Base-by-base conservation (phyloP, 2,113 vertebrate species). In the Gallinago jamesoni region DNA sequence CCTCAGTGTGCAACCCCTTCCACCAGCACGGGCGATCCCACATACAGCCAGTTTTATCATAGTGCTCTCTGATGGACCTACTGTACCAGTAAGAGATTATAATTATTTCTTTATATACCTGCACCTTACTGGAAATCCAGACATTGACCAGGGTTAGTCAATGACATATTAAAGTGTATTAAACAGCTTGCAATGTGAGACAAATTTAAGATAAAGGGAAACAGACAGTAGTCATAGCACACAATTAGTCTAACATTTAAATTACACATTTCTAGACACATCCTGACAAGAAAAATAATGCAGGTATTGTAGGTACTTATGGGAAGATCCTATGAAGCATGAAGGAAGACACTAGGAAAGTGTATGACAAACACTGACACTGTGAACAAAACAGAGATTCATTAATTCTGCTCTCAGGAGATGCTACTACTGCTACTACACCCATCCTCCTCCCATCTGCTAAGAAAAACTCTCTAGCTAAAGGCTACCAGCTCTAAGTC, bases 61-160 rank as follows among this genome's bases (percentile, higher is more conserved):
- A 62, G 33, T 0, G 0, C 21, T 84, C 37, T 67, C 47, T 35
- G 14, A 14, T 5, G 11, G 21, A 53, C 23, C 10, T 52, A 37
- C 18, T 35, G 7, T 30, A 35, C 7, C 41, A 27, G 23, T 48
- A 60, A 53, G 33, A 33, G 25, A 17, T 37, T 45, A 45, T 22
- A 55, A 24, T 22, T 64, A 22, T 35, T 43, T 91, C 14, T 56
- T 37, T 66, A 56, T 24, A 59, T 70, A 55, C 9, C 31, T 78
- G 28, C 23, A 59, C 12, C 12, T 48, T 45, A 12, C 17, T 47
- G 45, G 53, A 79, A 74, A 64, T 12, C 7, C 41, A 66, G 47
- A 7, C 30, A 69, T 5, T 57, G 14, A 57, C 24, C 48, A 59
- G 6, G 5, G 12, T 57, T 81, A 69, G 33, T 41, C 43, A 57